phyloP scores from a whole-genome alignment of 2,797 vertebrate genomes.

The Sylvilagus floridanus region DNA sequence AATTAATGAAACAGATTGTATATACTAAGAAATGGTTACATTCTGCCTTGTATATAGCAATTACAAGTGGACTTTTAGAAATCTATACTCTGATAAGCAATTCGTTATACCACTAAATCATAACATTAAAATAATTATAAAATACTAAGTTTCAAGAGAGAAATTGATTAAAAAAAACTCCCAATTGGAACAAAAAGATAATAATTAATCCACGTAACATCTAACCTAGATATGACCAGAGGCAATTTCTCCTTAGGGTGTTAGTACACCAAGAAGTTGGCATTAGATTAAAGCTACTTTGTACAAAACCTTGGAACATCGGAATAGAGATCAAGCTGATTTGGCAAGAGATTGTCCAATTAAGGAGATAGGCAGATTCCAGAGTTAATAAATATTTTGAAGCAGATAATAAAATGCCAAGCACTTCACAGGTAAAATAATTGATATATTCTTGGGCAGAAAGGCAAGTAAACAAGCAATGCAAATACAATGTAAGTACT shows the following conservation, averaged over 20 bases:
- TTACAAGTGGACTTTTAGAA: neutral
- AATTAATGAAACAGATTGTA: neutral
- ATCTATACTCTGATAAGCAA: neutral
- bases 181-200: neutral
- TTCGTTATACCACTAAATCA: neutral
- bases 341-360: neutral
- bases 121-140: neutral
- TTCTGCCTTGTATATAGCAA: neutral
- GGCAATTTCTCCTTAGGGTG: neutral
- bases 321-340: neutral
- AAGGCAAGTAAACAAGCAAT: neutral
- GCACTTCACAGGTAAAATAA: neutral
- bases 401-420: neutral
- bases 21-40: neutral
- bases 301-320: neutral
- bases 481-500: neutral
- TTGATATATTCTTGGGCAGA: neutral
- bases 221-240: neutral
- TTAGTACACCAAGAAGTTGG: neutral
- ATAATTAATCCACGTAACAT: neutral
- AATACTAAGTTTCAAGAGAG: neutral
- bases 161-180: neutral
- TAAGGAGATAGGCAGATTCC: neutral
- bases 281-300: neutral
- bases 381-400: constrained; percentile 3